Evolutionary conservation across 2,797 vertebrate genomes (phyloP), one percentile per base, ranked within the genome.

Genomic region (Pristis pectinata): DNA sequence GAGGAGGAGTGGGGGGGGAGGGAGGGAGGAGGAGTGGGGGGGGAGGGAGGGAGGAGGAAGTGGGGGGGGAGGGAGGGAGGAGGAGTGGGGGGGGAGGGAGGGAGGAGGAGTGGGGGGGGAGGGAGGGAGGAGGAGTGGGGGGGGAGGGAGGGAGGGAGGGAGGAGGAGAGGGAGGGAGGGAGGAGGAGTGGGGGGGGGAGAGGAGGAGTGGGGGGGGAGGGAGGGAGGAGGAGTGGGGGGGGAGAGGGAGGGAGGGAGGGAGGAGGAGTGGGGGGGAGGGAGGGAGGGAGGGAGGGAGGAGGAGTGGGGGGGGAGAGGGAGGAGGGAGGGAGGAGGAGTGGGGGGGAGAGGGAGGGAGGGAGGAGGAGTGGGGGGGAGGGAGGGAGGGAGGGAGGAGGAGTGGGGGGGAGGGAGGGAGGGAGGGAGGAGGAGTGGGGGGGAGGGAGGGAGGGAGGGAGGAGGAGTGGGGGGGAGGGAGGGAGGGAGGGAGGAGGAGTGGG

Each of bases 91-190:
- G 49, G 80, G 44, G 70, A 85, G 1, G 8, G 94, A 9, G 95
- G 95, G 6, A 93, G n/a, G 17, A 64, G 11, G 17, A n/a, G n/a
- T n/a, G n/a, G n/a, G n/a, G n/a, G n/a, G n/a, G n/a, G 95, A 0
- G 95, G 95, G 95, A 0, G 95, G 95, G 94, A 95, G 64, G 49
- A 56, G 34, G 19, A 95, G 95, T 93, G 95, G 95, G 85, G 95
- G 80, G 53, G 72, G 94, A 8, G 94, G 94, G 7, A 94, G n/a
- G 19, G 64, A 22, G 64, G 0, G 17, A 4, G 4, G 64, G 22
- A 3, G 17, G n/a, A n/a, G n/a, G n/a, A n/a, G n/a, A n/a, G n/a
- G n/a, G n/a, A 41, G 13, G n/a, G 3, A n/a, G 13, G 0, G n/a
- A 41, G 95, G 0, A 95, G 95, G 94, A 95, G 53, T 10, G 17